Evolutionary conservation across 1,140 invertebrate genomes (phyloP).

Genomic region (Panulirus ornatus): DNA sequence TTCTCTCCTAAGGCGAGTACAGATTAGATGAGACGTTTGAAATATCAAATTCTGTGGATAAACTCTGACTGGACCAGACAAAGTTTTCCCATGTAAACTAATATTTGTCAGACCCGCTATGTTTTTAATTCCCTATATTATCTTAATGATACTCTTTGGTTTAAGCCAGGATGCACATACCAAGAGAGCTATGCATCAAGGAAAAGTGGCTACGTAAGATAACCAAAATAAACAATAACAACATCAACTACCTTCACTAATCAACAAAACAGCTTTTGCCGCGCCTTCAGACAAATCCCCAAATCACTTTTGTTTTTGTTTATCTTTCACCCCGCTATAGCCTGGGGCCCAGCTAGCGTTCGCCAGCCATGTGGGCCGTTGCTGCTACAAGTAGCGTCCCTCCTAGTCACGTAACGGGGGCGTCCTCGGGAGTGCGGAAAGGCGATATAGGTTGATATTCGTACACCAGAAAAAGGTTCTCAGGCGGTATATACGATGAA

Average conservation of each 20-base stretch:
- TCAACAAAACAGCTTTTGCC: constrained; percentile 35
- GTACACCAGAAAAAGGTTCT: background rate
- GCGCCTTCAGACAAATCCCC: background rate
- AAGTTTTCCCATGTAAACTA: background rate
- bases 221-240: constrained; percentile 30
- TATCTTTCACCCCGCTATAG: background rate
- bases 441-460: background rate
- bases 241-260: constrained; percentile 31
- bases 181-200: constrained; percentile 12
- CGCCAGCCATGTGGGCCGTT: background rate
- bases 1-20: constrained; percentile 28
- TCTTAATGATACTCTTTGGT: constrained; percentile 31
- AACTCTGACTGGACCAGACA: constrained; percentile 41
- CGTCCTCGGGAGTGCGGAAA: background rate
- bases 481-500: background rate
- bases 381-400: too few species aligned
- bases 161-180: constrained; percentile 34
- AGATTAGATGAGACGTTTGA: constrained; percentile 23
- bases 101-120: background rate
- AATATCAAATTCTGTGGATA: background rate
- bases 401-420: background rate
- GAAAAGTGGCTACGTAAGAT: constrained; percentile 11
- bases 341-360: background rate
- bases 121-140: background rate
- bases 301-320: background rate